Conservation (phyloP, 2,797 vertebrate genomes). For the Sebastes minor region DNA sequence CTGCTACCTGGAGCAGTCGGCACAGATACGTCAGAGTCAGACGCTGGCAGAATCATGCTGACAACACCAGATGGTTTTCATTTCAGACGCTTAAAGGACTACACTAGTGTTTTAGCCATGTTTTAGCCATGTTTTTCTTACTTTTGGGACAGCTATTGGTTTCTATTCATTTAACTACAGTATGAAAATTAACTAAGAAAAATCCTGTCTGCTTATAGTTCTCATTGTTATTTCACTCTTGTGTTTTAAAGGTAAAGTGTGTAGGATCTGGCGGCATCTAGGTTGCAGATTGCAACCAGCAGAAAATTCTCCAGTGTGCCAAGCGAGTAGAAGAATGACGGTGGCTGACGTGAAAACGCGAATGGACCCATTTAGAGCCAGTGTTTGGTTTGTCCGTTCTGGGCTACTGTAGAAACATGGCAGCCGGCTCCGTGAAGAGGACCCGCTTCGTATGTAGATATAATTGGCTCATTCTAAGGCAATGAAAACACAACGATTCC, state of each 20-base stretch:
- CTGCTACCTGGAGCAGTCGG: constrained; percentile 5
- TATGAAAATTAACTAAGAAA: background rate
- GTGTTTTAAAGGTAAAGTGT: background rate
- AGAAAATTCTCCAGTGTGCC: too few relatives aligned
- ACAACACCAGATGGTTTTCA: constrained; percentile 24
- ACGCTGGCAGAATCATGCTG: background rate
- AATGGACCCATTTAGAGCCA: too few relatives aligned
- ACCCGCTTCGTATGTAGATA: too few relatives aligned
- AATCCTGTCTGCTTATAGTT: background rate
- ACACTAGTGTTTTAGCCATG: background rate
- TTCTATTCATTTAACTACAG: background rate
- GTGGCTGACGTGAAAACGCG: too few relatives aligned
- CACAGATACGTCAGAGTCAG: background rate
- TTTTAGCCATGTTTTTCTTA: background rate
- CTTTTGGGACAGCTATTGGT: background rate
- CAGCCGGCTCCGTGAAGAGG: too few relatives aligned
- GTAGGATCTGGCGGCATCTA: too few relatives aligned
- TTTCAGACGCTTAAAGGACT: background rate
- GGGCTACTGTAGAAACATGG: too few relatives aligned
- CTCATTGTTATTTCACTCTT: background rate
- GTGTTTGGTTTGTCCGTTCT: too few relatives aligned
- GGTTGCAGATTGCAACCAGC: too few relatives aligned
- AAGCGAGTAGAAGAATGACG: too few relatives aligned
- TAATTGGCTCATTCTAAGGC: too few relatives aligned
- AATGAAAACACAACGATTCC: too few relatives aligned